phyloP scores from a whole-genome alignment of 1,140 invertebrate species.

The Nebria ingens region DNA sequence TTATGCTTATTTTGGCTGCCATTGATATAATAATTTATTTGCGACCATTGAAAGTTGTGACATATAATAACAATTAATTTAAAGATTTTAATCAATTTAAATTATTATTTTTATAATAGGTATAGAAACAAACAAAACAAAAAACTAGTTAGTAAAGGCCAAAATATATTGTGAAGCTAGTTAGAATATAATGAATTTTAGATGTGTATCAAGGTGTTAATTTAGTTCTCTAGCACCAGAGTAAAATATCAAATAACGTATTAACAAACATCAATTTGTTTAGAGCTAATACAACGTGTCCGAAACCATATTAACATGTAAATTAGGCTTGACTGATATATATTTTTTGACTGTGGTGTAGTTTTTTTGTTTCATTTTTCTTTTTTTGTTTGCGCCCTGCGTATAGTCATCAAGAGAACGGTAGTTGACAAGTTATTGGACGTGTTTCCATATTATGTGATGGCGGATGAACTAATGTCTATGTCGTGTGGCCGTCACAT shows the following conservation, averaged over 20 bases:
- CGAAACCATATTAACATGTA: conserved; percentile 4
- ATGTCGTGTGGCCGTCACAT: background rate
- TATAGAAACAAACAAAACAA: too few relatives aligned
- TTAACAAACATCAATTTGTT: background rate
- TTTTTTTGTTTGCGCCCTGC: too few relatives aligned
- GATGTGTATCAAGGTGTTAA: background rate
- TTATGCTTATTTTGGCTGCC: too few relatives aligned
- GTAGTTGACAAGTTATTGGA: background rate
- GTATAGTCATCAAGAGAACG: background rate
- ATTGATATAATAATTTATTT: too few relatives aligned
- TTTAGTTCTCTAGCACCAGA: background rate
- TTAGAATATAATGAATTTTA: background rate
- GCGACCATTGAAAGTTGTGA: too few relatives aligned
- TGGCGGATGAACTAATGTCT: background rate
- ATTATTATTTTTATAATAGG: too few relatives aligned
- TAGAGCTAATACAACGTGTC: conserved; percentile 1
- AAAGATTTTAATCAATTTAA: too few relatives aligned
- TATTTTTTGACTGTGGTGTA: background rate
- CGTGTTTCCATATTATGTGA: background rate
- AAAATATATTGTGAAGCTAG: too few relatives aligned
- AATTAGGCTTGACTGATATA: conserved; percentile 7
- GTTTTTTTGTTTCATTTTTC: background rate
- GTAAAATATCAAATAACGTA: background rate
- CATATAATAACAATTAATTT: too few relatives aligned
- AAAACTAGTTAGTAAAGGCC: too few relatives aligned